Percentiles rank a stretch among this genome's conserved stretches.
Conservation (phyloP, 2,797 vertebrate species). For the Propithecus deckenii region DNA sequence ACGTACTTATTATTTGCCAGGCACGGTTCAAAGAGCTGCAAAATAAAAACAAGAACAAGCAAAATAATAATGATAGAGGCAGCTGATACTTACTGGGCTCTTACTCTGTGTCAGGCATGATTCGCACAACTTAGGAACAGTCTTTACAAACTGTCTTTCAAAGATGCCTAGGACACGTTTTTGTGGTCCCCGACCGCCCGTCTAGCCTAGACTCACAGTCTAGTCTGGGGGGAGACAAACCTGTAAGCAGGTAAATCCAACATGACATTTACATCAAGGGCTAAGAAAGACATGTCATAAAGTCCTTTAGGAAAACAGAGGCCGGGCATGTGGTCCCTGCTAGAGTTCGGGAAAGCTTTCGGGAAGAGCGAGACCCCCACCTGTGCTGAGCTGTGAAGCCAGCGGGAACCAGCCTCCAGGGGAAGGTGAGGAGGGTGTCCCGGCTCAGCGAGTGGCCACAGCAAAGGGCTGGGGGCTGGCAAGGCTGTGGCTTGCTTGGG, state of each 20-base stretch:
- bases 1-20: rapidly evolving
- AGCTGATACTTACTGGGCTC: rapidly evolving
- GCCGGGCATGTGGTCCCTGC: rapidly evolving
- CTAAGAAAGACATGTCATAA: not conserved
- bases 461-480: not conserved
- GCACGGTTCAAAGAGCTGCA: not conserved
- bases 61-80: rapidly evolving
- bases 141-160: not conserved
- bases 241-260: not conserved
- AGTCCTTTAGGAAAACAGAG: not conserved
- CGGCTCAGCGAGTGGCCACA: not conserved
- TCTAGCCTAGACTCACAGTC: not conserved
- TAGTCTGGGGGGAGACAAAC: not conserved
- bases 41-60: not conserved
- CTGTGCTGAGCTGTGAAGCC: not conserved
- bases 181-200: not conserved
- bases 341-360: not conserved
- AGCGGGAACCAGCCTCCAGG: too few relatives aligned
- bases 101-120: rapidly evolving
- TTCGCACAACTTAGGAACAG: rapidly evolving
- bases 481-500: not conserved
- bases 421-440: not conserved
- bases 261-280: not conserved
- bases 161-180: not conserved
- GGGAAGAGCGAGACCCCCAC: rapidly evolving